Evolutionary conservation across 2,113 vertebrate species (phyloP), one percentile per base, ranked within the genome.

Genomic region (Vulpes vulpes): DNA sequence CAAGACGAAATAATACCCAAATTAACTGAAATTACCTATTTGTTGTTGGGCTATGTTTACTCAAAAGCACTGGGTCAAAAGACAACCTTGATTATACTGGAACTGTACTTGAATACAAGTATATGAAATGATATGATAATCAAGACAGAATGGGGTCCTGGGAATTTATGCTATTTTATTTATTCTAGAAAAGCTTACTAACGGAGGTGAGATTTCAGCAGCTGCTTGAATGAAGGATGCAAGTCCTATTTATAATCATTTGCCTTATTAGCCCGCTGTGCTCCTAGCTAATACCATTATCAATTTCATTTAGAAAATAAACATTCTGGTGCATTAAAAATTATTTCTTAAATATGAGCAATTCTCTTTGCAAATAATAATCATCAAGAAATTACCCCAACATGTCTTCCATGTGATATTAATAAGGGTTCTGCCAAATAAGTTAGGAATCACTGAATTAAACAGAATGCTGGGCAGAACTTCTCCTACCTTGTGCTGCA

Each of bases 221-320:
- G 82, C 53, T 93, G 62, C 60, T 89, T 64, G 67, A 91, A 96
- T 89, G 64, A 95, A 93, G 82, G 49, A 93, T 94, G 38, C 30
- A 89, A 85, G 35, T 91, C 43, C 78, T 85, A 73, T 93, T 97
- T 86, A 95, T 55, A 91, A 81, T 65, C 62, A 23, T 60, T 84
- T 65, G 76, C 38, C 76, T 96, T 60, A 78, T 55, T 60, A 94
- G 59, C 78, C 79, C 0, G 0, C 73, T 96, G 82, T 95, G 53
- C 23, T 91, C 82, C 69, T 64, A 67, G 65, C 71, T 92, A 97
- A 71, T 84, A 74, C 55, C 49, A 86, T 95, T 92, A 95, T 83
- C 86, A 92, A 62, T 86, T 95, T 96, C 59, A 91, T 73, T 94
- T 93, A 60, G 5, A 79, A 97, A 96, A 64, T 59, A 95, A 84